Base-by-base conservation (phyloP, 2,797 vertebrate genomes). In the Pelochelys cantorii region DNA sequence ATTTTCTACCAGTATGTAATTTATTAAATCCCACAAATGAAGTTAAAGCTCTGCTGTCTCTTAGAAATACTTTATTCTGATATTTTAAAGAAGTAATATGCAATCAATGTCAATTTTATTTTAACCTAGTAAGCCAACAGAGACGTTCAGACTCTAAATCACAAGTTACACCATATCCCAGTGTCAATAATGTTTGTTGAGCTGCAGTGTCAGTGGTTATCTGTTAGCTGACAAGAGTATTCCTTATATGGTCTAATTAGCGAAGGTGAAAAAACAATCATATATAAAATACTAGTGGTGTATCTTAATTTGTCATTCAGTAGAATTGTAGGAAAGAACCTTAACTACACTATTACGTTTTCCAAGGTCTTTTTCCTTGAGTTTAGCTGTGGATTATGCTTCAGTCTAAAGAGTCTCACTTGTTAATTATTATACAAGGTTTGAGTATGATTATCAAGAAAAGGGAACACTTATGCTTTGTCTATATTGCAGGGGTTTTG, bases 361-460 rank as follows among this genome's bases (percentile, higher is more conserved):
- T 92, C 93, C 89, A 60, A 5, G 93, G 94, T 93, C 62, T 29
- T 89, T 95, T 95, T 94, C 90, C 85, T 96, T 95, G 97, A 89
- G 96, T 97, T 97, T 94, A 60, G 60, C 93, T 95, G 71, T 60
- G 93, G 93, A 95, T 90, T 90, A 89, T 78, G 81, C 92, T 96
- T 87, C 91, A 88, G 60, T 62, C 68, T 88, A 80, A 89, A 88
- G 91, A 94, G 80, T 93, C 93, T 80, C 79, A 57, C 91, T 96
- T 96, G 95, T 15, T 18, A 96, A 97, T 89, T 95, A 91, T 98
- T 95, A 96, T 0, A 94, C 65, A 95, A 96, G 92, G 92, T 96
- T 94, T 95, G 93, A 95, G 89, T 94, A 91, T 95, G 95, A 94
- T 96, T 97, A 94, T 93, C 91, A 89, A 96, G 92, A 93, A 96